These are phyloP conservation scores for Stenoptilia bipunctidactyla DNA, from an alignment of 2,888 invertebrate genomes.

Conservation along the genomic window DNA sequence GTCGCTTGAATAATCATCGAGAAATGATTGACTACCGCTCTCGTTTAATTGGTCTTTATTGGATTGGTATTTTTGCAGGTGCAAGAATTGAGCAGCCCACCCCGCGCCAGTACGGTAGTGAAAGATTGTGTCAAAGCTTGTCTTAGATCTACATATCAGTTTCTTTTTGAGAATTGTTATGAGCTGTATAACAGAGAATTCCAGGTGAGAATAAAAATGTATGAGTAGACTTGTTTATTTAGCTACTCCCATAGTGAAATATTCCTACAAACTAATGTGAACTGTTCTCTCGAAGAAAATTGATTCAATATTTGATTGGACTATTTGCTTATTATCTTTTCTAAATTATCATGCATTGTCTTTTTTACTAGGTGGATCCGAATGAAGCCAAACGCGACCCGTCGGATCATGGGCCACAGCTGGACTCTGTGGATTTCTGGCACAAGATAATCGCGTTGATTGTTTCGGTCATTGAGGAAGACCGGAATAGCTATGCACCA, in stretches of 20 bases:
- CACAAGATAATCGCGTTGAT: conserved; percentile 97
- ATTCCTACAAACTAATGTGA: too few relatives aligned
- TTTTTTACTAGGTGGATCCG: conserved; percentile 78
- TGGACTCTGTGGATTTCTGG: conserved; percentile 97
- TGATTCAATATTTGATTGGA: too few relatives aligned
- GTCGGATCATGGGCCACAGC: conserved; percentile 86
- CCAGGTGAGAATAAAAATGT: conserved; percentile 66
- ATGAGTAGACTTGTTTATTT: not conserved
- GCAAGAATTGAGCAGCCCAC: conserved; percentile 97
- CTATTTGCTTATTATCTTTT: too few relatives aligned
- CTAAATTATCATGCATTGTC: too few relatives aligned
- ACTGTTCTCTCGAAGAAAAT: too few relatives aligned
- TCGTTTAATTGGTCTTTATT: not conserved
- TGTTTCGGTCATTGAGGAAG: conserved; percentile 98
- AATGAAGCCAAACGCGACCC: conserved; percentile 90
- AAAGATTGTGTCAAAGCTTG: conserved; percentile 99
- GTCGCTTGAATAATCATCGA: too few relatives aligned
- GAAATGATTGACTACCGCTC: not conserved
- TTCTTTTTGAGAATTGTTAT: conserved; percentile 98
- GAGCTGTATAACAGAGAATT: conserved; percentile 95
- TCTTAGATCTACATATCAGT: conserved; percentile 98
- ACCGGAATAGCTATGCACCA: conserved; percentile 96
- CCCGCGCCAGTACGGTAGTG: conserved; percentile 97
- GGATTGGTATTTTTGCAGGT: conserved; percentile 72
- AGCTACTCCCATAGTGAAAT: too few relatives aligned